phyloP scores from a whole-genome alignment of 2,888 invertebrate genomes.

The Melieria crassipennis region DNA sequence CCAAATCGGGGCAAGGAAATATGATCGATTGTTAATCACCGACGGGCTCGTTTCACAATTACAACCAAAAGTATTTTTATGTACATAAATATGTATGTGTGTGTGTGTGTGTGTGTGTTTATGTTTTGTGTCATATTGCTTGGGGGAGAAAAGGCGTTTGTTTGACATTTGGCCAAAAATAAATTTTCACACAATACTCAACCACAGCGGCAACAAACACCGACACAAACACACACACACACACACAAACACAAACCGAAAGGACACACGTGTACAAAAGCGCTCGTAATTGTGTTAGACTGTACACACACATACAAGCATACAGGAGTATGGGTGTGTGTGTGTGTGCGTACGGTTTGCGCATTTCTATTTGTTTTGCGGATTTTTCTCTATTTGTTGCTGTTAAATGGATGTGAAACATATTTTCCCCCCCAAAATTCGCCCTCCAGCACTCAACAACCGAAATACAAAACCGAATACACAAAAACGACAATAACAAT shows the following conservation, averaged over 20 bases:
- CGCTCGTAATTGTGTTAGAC: background rate
- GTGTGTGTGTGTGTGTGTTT: slow-evolving; percentile 8
- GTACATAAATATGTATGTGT: background rate
- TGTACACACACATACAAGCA: background rate
- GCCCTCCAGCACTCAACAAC: slow-evolving; percentile 1
- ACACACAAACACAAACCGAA: background rate
- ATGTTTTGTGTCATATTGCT: background rate
- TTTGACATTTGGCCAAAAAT: slow-evolving; percentile 15
- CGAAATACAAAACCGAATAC: slow-evolving; percentile 14
- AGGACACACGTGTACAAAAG: background rate
- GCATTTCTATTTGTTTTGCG: slow-evolving; percentile 27
- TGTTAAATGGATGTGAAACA: slow-evolving; percentile 24
- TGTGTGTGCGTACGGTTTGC: slow-evolving; percentile 3
- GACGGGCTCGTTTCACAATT: slow-evolving; percentile 33
- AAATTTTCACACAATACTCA: slow-evolving; percentile 21
- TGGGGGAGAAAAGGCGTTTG: slow-evolving; percentile 1
- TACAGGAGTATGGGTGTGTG: background rate
- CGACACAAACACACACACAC: background rate
- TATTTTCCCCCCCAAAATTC: slow-evolving; percentile 14
- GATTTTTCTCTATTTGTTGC: slow-evolving; percentile 23
- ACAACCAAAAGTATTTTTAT: slow-evolving; percentile 28
- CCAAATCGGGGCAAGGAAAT: slow-evolving; percentile 21
- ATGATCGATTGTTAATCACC: slow-evolving; percentile 38
- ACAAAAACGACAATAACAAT: background rate
- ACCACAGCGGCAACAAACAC: background rate